Evolutionary conservation across 2,113 vertebrate species (phyloP).

Genomic region (Tricholaema leucomelas): DNA sequence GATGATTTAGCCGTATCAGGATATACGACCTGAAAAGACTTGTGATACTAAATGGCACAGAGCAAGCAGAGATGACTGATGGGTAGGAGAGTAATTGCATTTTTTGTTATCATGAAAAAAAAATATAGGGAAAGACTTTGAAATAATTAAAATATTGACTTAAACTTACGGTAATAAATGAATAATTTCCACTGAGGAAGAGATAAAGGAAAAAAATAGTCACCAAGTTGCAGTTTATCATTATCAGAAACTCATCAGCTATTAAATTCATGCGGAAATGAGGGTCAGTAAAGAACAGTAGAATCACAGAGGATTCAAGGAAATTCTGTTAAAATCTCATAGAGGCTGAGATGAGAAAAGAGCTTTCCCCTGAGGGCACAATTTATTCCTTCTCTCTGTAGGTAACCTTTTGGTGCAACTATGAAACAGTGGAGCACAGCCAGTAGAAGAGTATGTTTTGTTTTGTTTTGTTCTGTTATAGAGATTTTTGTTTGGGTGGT

Average conservation of each 20-base stretch:
- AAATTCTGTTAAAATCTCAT: not conserved
- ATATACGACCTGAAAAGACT: not conserved
- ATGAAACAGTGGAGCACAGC: not conserved
- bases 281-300: not conserved
- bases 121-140: accelerated
- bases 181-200: not conserved
- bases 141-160: not conserved
- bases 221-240: not conserved
- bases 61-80: not conserved
- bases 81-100: not conserved
- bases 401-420: not conserved
- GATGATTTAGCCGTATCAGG: not conserved
- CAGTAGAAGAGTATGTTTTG: not conserved
- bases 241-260: not conserved
- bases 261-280: not conserved
- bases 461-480: no score
- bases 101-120: not conserved
- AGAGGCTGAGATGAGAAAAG: not conserved
- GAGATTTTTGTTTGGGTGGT: no score
- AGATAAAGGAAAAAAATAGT: not conserved
- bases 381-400: not conserved
- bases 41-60: not conserved
- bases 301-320: not conserved
- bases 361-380: not conserved
- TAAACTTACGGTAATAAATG: not conserved